phyloP scores from a whole-genome alignment of 2,797 vertebrate species.

The Siniperca scherzeri region DNA sequence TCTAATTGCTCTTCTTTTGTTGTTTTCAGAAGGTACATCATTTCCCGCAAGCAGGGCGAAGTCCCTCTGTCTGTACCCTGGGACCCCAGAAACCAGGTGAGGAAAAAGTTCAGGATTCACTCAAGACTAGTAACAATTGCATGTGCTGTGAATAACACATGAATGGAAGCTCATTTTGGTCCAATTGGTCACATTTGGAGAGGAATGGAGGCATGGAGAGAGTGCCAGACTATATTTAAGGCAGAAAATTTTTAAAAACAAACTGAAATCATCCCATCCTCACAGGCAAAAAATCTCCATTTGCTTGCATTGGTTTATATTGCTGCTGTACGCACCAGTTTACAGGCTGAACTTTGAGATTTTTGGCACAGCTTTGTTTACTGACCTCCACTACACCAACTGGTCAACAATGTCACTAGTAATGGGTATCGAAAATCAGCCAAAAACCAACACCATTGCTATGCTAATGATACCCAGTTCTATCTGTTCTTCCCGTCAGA shows the following conservation, averaged over 20 bases:
- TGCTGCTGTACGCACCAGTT: no score
- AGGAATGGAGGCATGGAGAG: neutral
- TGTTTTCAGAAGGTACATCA: conserved; percentile 91
- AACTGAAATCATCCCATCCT: no score
- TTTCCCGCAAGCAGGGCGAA: conserved; percentile 91
- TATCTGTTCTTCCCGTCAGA: no score
- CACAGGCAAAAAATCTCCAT: no score
- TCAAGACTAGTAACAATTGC: no score
- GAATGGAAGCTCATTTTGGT: neutral
- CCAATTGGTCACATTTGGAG: neutral
- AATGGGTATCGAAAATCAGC: no score
- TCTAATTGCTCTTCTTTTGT: conserved; percentile 14
- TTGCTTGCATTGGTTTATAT: no score
- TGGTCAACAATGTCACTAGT: neutral
- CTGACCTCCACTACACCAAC: neutral
- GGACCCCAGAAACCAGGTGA: conserved; percentile 96
- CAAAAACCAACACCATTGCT: no score
- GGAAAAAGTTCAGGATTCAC: neutral
- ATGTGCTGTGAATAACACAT: no score
- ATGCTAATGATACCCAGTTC: no score
- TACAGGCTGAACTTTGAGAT: neutral
- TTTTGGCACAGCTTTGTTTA: neutral
- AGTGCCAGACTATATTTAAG: neutral
- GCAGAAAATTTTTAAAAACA: no score
- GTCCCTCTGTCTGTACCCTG: conserved; percentile 93